A percentile compares a stretch with the other conserved stretches of the same genome.
These are phyloP conservation scores for Campylomormyrus numenius DNA, from an alignment of 2,113 vertebrate species.

Conservation along the genomic window DNA sequence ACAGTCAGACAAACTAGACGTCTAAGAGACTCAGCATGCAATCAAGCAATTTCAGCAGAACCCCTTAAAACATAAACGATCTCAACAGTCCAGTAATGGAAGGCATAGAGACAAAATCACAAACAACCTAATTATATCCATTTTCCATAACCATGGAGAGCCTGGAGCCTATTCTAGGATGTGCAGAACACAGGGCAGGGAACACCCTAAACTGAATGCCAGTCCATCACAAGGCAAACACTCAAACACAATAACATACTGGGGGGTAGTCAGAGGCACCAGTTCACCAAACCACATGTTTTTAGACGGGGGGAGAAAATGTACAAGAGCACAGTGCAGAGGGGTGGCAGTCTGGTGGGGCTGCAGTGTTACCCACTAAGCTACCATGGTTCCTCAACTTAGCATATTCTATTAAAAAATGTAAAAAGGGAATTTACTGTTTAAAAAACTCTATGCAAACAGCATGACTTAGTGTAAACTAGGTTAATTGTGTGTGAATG, in stretches of 20 bases:
- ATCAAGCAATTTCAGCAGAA: background rate
- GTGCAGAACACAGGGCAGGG: background rate
- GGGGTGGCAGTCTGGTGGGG: background rate
- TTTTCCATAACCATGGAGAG: background rate
- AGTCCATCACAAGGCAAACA: background rate
- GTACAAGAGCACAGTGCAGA: background rate
- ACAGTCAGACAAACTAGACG: background rate
- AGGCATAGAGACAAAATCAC: background rate
- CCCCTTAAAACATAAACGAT: background rate
- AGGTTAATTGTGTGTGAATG: background rate
- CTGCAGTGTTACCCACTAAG: background rate
- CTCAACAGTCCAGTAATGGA: background rate
- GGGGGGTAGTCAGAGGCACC: background rate
- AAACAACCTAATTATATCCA: background rate
- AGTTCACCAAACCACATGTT: background rate
- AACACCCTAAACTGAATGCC: background rate
- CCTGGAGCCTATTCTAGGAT: background rate
- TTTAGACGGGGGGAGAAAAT: background rate
- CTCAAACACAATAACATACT: background rate
- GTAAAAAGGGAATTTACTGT: background rate
- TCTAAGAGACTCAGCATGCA: background rate
- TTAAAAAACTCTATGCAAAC: background rate
- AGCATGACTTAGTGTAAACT: background rate
- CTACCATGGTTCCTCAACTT: background rate
- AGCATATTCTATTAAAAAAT: background rate